Evolutionary conservation across 2,888 invertebrate species (phyloP), one percentile per base, ranked within the genome.

Genomic region (Seladonia tumulorum): DNA sequence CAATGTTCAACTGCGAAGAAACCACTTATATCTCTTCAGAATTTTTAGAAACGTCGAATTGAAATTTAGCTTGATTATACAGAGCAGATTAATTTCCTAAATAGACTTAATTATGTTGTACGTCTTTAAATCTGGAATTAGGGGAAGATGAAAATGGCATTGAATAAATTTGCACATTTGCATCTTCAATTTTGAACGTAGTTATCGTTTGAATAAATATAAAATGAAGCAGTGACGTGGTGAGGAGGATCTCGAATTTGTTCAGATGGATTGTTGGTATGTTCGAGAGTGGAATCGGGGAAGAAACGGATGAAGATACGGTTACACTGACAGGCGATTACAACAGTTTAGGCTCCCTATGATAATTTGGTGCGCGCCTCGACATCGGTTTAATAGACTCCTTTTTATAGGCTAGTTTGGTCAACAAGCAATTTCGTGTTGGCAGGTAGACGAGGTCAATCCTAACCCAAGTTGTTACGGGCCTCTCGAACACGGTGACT

Each of bases 371-470:
- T 73, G 77, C 42, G 47, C 60, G 73, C 79, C 85, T 81, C 83
- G 88, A 87, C 85, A 89, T 81, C 88, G 88, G 74, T 89, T 91
- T 91, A 91, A 91, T 90, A 89, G 88, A 92, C 91, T 91, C 85
- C 86, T 90, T 89, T 63, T 92, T 92, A 92, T 91, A 90, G 88
- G 86, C 87, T 79, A 88, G 87, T 89, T 91, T 89, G 89, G 91
- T 91, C 90, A 91, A 91, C 91, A 89, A 92, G 91, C 87, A 89
- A 90, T 92, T 91, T 88, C 89, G 88, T 87, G 92, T 89, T 82
- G 87, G 88, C 91, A 92, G 92, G 92, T 91, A 92, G 92, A 88
- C 88, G 90, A 90, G 85, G 81, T 81, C 84, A 89, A 86, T 84
- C 84, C 87, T 83, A 84, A 84, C 83, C 79, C 53, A 76, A 78